Evolutionary conservation across 2,113 vertebrate species (phyloP).

Genomic region (Oplegnathus fasciatus): DNA sequence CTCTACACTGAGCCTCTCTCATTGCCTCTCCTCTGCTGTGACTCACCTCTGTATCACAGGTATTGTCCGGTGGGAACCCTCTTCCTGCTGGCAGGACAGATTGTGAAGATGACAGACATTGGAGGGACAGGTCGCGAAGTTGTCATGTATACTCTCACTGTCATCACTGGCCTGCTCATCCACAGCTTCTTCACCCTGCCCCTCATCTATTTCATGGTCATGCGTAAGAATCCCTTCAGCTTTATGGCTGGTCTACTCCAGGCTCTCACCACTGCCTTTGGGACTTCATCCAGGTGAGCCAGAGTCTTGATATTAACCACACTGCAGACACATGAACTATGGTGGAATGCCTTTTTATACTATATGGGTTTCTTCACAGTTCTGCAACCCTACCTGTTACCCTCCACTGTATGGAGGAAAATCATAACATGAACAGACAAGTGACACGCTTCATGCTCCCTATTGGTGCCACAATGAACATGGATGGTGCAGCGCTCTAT

Average conservation of each 20-base stretch:
- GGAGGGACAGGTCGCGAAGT: conserved; percentile 89
- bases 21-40: not conserved
- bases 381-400: conserved; percentile 93
- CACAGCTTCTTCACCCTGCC: conserved; percentile 90
- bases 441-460: conserved; percentile 92
- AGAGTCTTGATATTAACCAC: not conserved
- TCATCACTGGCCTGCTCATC: conserved; percentile 89
- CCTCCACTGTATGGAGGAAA: conserved; percentile 90
- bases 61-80: conserved; percentile 92
- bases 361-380: conserved; percentile 71
- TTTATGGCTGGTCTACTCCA: conserved; percentile 90
- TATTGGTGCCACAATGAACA: conserved; percentile 92
- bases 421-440: conserved; percentile 89
- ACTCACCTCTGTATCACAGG: conserved; percentile 76
- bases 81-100: conserved; percentile 92
- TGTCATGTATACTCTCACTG: conserved; percentile 90
- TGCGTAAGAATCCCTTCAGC: conserved; percentile 88
- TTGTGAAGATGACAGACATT: conserved; percentile 92
- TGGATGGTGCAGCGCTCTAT: conserved; percentile 92
- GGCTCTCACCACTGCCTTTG: conserved; percentile 90
- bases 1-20: not conserved
- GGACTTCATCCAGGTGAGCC: conserved; percentile 92
- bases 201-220: conserved; percentile 90
- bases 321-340: not conserved
- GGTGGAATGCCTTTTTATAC: not conserved